Conservation (phyloP, 2,888 invertebrate species). For the Phaedon cochleariae region DNA sequence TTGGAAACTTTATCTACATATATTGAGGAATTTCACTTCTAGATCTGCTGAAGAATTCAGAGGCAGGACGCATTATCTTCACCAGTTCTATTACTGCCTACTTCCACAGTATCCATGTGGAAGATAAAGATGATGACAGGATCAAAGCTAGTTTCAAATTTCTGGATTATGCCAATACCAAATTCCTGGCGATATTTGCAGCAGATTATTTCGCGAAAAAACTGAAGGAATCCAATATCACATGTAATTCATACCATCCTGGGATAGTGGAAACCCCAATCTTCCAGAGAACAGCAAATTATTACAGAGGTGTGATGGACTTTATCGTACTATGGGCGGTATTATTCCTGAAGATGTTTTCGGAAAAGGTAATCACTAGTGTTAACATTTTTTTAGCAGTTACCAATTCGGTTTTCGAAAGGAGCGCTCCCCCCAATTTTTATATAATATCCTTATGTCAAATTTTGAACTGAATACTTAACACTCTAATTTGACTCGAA, state of each 20-base stretch:
- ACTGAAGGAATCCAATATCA: slow-evolving; percentile 9
- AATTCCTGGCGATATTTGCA: slow-evolving; percentile 4
- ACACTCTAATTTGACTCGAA: no score
- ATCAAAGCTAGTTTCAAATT: not conserved
- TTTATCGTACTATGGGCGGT: not conserved
- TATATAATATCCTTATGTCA: no score
- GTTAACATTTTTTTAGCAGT: not conserved
- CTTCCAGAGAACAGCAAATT: not conserved
- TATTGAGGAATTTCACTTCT: slow-evolving; percentile 15
- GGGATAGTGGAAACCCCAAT: slow-evolving; percentile 7
- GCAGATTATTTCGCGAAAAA: slow-evolving; percentile 12
- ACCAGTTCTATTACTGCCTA: slow-evolving; percentile 28
- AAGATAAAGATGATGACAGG: not conserved
- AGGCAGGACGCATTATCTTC: slow-evolving; percentile 33
- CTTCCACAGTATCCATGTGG: not conserved
- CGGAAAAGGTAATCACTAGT: slow-evolving; percentile 13
- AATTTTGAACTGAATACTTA: no score
- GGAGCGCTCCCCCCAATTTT: no score
- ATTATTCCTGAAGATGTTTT: not conserved
- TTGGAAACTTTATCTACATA: no score
- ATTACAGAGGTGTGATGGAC: not conserved
- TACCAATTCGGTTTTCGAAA: no score
- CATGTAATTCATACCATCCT: slow-evolving; percentile 11
- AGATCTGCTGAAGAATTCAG: slow-evolving; percentile 25
- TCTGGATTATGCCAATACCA: slow-evolving; percentile 14